Percentiles rank a stretch among this genome's conserved stretches.
Evolutionary conservation across 2,888 invertebrate species (phyloP).

Genomic region (Notodonta dromedarius): DNA sequence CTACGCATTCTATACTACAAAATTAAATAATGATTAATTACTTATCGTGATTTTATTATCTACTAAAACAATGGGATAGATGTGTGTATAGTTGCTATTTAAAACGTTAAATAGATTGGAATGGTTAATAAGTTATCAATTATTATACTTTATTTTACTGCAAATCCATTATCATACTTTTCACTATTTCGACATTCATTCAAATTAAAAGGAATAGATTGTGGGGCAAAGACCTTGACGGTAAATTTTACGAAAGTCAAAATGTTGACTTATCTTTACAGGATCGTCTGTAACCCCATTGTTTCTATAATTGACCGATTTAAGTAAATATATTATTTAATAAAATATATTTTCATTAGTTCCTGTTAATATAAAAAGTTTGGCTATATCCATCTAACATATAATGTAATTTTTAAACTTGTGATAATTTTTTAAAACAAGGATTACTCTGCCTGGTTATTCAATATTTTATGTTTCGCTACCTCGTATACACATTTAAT

Average conservation of each 20-base stretch:
- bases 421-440: background rate
- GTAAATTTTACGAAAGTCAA: no score
- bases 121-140: background rate
- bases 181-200: background rate
- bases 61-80: background rate
- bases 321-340: no score
- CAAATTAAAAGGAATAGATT: no score
- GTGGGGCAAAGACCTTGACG: no score
- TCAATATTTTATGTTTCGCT: no score
- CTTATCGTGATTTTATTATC: background rate
- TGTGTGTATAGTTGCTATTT: background rate
- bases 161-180: background rate
- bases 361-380: no score
- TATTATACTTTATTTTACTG: background rate
- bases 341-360: no score
- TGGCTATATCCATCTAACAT: background rate
- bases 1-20: background rate
- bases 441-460: background rate
- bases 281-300: no score
- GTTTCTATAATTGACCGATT: no score
- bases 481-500: background rate
- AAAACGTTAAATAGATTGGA: constrained; percentile 2
- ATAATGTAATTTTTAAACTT: background rate
- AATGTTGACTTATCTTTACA: no score
- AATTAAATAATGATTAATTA: background rate